Base-by-base conservation (phyloP, 92 coral and sea anemone species). In the Galaxea fascicularis region DNA sequence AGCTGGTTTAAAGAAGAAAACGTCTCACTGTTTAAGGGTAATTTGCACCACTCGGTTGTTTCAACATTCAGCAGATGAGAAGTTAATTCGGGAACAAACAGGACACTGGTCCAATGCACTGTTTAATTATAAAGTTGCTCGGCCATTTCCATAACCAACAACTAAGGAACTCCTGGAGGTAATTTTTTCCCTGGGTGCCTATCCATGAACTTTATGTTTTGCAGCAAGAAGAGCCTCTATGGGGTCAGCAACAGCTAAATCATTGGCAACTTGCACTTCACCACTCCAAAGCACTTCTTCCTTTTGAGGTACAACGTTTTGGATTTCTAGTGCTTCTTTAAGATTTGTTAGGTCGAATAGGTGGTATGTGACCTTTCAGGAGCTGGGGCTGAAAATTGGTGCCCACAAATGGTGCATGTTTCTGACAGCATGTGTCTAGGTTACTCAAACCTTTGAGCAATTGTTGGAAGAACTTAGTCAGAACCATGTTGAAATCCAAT, bases 221-320 rank as follows among this genome's bases (percentile, higher is more conserved):
- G 89, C 89, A 8, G 76, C 82, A 51, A 25, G 27, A 39, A 85
- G 69, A 10, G 89, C 89, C 29, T 85, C 64, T 76, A 29, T 65
- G 69, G 77, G 76, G 76, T 74, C 82, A 54, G 18, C 31, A 0
- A 41, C 79, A 8, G 35, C 60, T 49, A 4, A 9, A 46, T 74
- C 13, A 8, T 73, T 73, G 14, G 80, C 20, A 63, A 58, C 72
- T 46, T 62, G 47, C 11, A 10, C n/a, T 60, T 73, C 67, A n/a
- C 81, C 82, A 63, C 45, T 84, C 88, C 88, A 84, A 24, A 56
- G 59, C 47, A 84, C 88, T 39, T 64, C 31, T 28, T 75, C 76
- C 52, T 64, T 26, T 10, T 64, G 66, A 35, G 80, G 4, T 4
- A 60, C 51, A 35, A 17, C 75, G 30, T 45, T 74, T 39, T 84